Percentiles rank a stretch among this genome's conserved stretches.
Conservation (phyloP, 2,888 invertebrate species). For the Philaethria dido region DNA sequence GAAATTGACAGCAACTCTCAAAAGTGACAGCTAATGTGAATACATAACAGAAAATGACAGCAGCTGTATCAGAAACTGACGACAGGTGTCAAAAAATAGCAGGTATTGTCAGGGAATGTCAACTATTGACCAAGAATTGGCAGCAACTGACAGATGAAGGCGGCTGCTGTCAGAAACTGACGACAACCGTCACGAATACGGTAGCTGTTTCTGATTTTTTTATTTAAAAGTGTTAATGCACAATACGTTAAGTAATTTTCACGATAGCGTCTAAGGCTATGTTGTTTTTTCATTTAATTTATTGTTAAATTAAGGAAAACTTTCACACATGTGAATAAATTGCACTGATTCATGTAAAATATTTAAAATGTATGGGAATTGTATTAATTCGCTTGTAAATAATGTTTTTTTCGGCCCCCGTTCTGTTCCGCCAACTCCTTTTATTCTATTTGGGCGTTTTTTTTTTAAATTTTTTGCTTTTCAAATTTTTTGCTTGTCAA, state of each 20-base stretch:
- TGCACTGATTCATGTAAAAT: slow-evolving; percentile 73
- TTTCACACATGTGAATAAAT: slow-evolving; percentile 74
- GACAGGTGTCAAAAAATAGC: too few relatives aligned
- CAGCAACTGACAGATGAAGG: too few relatives aligned
- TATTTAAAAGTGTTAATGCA: slow-evolving; percentile 45
- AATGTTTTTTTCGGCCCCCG: slow-evolving; percentile 48
- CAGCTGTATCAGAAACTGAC: neutral
- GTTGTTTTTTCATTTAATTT: slow-evolving; percentile 57
- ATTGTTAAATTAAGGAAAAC: slow-evolving; percentile 50
- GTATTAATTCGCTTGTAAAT: slow-evolving; percentile 62
- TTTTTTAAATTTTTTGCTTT: slow-evolving; percentile 48
- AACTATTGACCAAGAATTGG: too few relatives aligned
- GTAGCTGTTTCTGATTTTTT: slow-evolving; percentile 22
- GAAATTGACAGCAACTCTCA: neutral
- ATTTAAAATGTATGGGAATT: slow-evolving; percentile 66
- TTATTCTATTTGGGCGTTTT: slow-evolving; percentile 47
- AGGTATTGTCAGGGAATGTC: too few relatives aligned
- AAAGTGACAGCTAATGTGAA: neutral
- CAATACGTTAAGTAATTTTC: slow-evolving; percentile 54
- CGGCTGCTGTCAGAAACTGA: neutral
- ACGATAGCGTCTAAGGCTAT: slow-evolving; percentile 60
- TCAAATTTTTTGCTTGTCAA: slow-evolving; percentile 43
- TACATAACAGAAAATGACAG: neutral
- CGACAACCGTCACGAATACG: neutral
- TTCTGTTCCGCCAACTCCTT: slow-evolving; percentile 45